These are phyloP conservation scores for Bombus difficillimus DNA, from an alignment of 1,140 invertebrate species.

Conservation along the genomic window DNA sequence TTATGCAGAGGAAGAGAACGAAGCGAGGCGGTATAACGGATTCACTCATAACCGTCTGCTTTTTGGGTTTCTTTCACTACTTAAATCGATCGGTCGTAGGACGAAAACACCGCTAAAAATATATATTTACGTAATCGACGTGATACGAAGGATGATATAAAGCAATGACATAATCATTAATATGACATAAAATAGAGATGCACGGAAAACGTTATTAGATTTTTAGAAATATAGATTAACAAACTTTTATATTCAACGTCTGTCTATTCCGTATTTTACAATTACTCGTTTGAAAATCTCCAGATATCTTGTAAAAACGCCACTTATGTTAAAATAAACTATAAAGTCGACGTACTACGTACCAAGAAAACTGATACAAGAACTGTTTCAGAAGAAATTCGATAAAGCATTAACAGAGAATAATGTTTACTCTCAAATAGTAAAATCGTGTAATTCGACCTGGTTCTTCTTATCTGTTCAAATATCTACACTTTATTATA, in stretches of 20 bases:
- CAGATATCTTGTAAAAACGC: background rate
- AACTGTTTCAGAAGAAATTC: background rate
- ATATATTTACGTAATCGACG: background rate
- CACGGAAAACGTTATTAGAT: background rate
- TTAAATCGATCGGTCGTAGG: background rate
- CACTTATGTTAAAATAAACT: background rate
- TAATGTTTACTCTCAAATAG: background rate
- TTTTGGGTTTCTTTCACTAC: constrained; percentile 9
- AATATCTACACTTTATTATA: background rate
- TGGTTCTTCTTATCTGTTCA: background rate
- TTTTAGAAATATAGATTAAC: background rate
- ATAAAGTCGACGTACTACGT: background rate
- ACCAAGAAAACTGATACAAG: background rate
- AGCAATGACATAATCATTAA: no score
- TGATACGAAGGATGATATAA: background rate
- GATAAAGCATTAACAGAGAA: background rate
- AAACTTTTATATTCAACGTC: background rate
- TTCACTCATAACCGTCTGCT: background rate
- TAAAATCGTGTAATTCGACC: background rate
- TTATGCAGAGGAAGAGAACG: background rate
- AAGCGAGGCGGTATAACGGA: background rate
- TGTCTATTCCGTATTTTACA: background rate
- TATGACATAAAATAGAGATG: background rate
- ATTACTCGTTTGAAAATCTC: background rate
- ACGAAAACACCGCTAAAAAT: background rate